Percentiles rank a stretch among this genome's conserved stretches.
Evolutionary conservation across 2,888 invertebrate genomes (phyloP).

Genomic region (Biston stratarius): DNA sequence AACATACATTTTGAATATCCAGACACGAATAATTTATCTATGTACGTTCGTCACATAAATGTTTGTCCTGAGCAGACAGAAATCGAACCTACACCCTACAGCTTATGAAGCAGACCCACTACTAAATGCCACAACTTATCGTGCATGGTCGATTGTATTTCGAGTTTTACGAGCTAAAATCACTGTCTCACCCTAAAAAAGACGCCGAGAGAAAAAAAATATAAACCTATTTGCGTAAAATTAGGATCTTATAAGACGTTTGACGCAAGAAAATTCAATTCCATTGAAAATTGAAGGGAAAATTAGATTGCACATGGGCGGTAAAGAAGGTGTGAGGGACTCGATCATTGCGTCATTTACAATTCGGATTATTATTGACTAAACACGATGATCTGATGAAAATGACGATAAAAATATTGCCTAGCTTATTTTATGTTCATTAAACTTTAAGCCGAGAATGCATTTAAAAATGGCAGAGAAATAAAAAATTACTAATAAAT

Average conservation of each 20-base stretch:
- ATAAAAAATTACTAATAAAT: too few species aligned
- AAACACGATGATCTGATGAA: background rate
- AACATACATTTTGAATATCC: too few species aligned
- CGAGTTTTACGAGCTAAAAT: constrained; percentile 26
- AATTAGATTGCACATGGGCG: constrained; percentile 71
- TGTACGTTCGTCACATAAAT: too few species aligned
- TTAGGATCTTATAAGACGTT: constrained; percentile 74
- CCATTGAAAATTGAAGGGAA: constrained; percentile 68
- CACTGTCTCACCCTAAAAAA: constrained; percentile 35
- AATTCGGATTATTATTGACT: constrained; percentile 18
- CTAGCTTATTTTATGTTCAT: background rate
- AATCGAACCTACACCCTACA: too few species aligned
- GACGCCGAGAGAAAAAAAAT: constrained; percentile 43
- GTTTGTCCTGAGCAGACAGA: too few species aligned
- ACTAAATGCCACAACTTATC: too few species aligned
- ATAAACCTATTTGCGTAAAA: constrained; percentile 70
- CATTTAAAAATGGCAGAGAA: too few species aligned
- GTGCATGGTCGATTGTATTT: background rate
- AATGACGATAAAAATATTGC: background rate
- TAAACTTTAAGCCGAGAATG: too few species aligned
- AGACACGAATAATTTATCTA: too few species aligned
- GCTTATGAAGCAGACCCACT: too few species aligned
- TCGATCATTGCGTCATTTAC: constrained; percentile 2
- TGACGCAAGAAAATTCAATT: constrained; percentile 76
- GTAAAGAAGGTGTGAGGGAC: constrained; percentile 39